Conservation (phyloP, 2,113 vertebrate species). For the Todiramphus chloris region DNA sequence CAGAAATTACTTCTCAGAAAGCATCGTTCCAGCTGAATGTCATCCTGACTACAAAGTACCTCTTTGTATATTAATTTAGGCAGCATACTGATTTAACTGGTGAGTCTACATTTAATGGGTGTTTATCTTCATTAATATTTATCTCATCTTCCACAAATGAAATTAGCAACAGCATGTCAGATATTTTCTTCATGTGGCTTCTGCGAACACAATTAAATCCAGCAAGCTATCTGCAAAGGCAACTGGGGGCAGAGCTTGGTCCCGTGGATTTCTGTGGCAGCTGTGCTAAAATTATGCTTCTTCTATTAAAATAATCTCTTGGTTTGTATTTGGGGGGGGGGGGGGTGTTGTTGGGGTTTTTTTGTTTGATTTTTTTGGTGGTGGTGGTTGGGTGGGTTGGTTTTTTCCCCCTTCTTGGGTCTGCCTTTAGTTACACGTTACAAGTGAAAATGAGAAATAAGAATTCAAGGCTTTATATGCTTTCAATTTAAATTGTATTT, state of each 20-base stretch:
- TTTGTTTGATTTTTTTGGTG: too few relatives aligned
- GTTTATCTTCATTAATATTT: conserved; percentile 18
- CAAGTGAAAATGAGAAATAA: not conserved
- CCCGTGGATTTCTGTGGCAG: not conserved
- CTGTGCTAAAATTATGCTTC: conserved; percentile 17
- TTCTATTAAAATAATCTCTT: not conserved
- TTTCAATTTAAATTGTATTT: not conserved
- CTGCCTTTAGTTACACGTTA: not conserved
- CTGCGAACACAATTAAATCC: not conserved
- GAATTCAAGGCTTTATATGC: not conserved
- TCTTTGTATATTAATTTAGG: not conserved
- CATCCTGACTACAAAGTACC: not conserved
- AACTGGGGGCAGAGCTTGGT: not conserved
- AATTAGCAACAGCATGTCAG: conserved; percentile 1
- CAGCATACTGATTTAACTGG: not conserved
- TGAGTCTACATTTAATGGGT: not conserved
- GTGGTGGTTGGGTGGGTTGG: too few relatives aligned
- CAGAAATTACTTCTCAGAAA: not conserved
- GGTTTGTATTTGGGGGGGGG: too few relatives aligned
- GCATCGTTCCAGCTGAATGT: not conserved
- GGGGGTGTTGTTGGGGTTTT: too few relatives aligned
- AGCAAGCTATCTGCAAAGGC: not conserved
- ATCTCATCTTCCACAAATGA: conserved; percentile 20
- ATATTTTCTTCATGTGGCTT: not conserved
- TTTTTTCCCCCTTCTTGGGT: not conserved